Base-by-base conservation (phyloP, 2,113 vertebrate genomes). In the Mesocricetus auratus region DNA sequence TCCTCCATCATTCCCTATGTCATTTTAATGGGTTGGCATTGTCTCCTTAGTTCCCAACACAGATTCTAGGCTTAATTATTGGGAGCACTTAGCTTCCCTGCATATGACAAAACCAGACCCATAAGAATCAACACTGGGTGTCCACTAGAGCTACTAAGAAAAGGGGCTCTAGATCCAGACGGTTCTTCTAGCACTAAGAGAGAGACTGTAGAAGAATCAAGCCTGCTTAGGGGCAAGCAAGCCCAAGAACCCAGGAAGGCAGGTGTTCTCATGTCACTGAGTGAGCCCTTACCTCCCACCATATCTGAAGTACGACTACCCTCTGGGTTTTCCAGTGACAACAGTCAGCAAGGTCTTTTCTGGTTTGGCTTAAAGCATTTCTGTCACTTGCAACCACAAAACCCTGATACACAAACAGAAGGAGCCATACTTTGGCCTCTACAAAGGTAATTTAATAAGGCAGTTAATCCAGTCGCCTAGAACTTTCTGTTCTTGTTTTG, bases 361-460 rank as follows among this genome's bases (percentile, higher is more conserved):
- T 29, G 24, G 29, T 64, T 95, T 95, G 50, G 47, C 47, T 29
- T 64, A 93, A 50, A 15, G 31, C 10, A 66, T 90, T 94, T 94
- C 83, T 95, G 89, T 96, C 81, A 73, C 90, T 94, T 91, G 36
- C 53, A 92, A 95, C 93, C 68, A 75, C 78, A 95, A 95, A 94
- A n/a, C 58, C 10, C 86, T 89, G 47, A 96, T 22, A 36, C n/a
- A 45, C 91, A 42, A 33, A 86, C n/a, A 58, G 4, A 12, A 36
- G 66, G 94, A 94, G 33, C 74, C 62, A 58, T 36, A 73, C 45
- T 66, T 12, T 87, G 71, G 74, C 33, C 50, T 89, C 77, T 53
- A 62, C 66, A 86, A 93, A 91, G 82, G 86, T 69, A 56, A 92
- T 94, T 78, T 93, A 66, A 86, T 68, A 68, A 62, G 31, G 29